Percentiles rank a stretch among this genome's conserved stretches.
Evolutionary conservation across 2,888 invertebrate species (phyloP).

Genomic region (Erebia ligea): DNA sequence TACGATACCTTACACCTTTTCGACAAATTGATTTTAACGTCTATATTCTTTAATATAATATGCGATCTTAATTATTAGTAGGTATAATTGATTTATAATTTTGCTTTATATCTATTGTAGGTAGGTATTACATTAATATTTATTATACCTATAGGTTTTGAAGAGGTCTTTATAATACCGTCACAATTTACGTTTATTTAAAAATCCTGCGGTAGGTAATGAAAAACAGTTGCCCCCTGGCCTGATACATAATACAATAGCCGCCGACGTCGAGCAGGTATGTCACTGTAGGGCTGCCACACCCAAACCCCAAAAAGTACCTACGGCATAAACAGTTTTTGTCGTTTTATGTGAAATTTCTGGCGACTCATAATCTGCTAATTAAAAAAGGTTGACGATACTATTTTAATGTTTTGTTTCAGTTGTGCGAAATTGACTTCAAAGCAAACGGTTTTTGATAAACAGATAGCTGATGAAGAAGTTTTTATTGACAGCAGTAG

Average conservation of each 20-base stretch:
- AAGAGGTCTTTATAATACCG: background rate
- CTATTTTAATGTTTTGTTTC: too few species aligned
- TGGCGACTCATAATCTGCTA: too few species aligned
- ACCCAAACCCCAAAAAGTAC: background rate
- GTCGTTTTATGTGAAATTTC: too few species aligned
- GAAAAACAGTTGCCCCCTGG: constrained; percentile 39
- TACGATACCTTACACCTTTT: background rate
- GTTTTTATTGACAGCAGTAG: too few species aligned
- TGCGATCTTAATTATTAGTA: background rate
- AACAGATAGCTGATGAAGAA: too few species aligned
- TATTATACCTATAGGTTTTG: background rate
- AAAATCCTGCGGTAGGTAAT: constrained; percentile 32
- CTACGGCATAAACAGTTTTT: too few species aligned
- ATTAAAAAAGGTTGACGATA: too few species aligned
- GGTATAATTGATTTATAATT: constrained; percentile 1
- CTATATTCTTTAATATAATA: background rate
- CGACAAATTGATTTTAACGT: background rate
- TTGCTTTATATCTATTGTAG: background rate
- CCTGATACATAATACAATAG: constrained; percentile 44
- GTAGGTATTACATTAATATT: background rate
- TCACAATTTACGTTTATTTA: constrained; percentile 21
- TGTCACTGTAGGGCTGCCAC: constrained; percentile 38
- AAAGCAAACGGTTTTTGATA: too few species aligned
- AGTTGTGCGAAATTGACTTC: too few species aligned
- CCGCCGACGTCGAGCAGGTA: constrained; percentile 33